Percentiles rank a stretch among this genome's conserved stretches.
Conservation (phyloP, 1,140 invertebrate species). For the Hermetia illucens region DNA sequence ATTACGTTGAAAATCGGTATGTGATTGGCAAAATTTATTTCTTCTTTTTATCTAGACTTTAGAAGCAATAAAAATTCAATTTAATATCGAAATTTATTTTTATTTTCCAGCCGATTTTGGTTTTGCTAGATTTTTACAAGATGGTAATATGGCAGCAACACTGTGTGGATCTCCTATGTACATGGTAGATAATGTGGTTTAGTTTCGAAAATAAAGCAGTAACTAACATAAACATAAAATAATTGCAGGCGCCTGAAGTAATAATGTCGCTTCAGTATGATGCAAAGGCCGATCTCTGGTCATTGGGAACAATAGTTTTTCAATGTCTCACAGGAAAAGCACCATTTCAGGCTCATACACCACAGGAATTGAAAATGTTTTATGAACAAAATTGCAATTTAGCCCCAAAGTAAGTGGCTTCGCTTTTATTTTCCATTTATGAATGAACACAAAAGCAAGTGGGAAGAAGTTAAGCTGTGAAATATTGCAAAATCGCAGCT, state of each 20-base stretch:
- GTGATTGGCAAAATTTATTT: constrained; percentile 41
- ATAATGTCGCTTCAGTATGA: constrained; percentile 99
- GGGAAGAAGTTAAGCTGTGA: neutral
- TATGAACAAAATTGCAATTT: constrained; percentile 96
- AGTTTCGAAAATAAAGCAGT: neutral
- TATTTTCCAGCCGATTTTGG: constrained; percentile 80
- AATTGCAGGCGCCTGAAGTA: constrained; percentile 83
- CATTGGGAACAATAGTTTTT: constrained; percentile 96
- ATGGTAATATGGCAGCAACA: constrained; percentile 98
- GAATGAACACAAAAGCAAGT: constrained; percentile 2
- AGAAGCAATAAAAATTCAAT: constrained; percentile 1
- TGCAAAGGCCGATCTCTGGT: constrained; percentile 98
- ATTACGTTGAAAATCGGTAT: constrained; percentile 80
- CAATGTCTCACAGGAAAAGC: constrained; percentile 98
- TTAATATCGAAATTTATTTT: constrained; percentile 5
- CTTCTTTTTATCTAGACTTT: constrained; percentile 5
- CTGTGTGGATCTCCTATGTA: constrained; percentile 99
- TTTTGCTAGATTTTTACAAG: constrained; percentile 94
- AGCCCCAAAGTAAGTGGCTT: constrained; percentile 68
- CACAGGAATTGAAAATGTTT: constrained; percentile 93
- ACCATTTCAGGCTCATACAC: constrained; percentile 94
- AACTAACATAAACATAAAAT: neutral
- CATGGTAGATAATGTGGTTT: constrained; percentile 52
- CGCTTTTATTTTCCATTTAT: neutral
- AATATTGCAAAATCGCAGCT: constrained; percentile 5